Conservation (phyloP, 2,797 vertebrate species). For the Schizothorax lantsangensis region DNA sequence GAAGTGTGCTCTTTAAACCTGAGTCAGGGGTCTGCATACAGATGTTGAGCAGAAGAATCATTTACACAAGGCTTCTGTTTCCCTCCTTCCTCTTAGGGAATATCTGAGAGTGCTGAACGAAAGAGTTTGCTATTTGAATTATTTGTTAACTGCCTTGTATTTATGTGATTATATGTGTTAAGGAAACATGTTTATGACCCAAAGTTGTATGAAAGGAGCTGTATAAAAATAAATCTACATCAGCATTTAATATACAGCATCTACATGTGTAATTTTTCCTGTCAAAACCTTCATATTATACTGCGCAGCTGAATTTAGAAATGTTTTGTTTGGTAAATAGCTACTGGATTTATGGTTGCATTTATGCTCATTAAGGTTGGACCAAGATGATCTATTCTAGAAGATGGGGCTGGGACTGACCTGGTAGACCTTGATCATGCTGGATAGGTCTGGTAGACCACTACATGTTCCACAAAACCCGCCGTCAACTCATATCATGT, state of each 20-base stretch:
- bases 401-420: neutral
- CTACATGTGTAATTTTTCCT: neutral
- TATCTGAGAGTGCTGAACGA: neutral
- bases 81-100: neutral
- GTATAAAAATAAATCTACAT: neutral
- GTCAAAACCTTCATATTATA: neutral
- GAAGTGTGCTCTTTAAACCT: slow-evolving; percentile 66
- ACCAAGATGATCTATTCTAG: neutral
- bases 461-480: neutral
- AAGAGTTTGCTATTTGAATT: neutral
- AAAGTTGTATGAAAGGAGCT: neutral
- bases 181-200: neutral
- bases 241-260: neutral
- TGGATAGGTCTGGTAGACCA: neutral
- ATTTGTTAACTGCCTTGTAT: neutral
- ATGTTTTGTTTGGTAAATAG: neutral
- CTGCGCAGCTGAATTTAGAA: neutral
- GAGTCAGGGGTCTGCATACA: slow-evolving; percentile 48
- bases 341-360: neutral
- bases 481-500: neutral
- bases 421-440: neutral
- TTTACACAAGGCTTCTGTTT: neutral
- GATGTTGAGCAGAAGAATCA: slow-evolving; percentile 56
- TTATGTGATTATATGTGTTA: neutral
- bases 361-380: neutral